phyloP scores from a whole-genome alignment of 1,140 invertebrate species.

The Calephelis virginiensis region DNA sequence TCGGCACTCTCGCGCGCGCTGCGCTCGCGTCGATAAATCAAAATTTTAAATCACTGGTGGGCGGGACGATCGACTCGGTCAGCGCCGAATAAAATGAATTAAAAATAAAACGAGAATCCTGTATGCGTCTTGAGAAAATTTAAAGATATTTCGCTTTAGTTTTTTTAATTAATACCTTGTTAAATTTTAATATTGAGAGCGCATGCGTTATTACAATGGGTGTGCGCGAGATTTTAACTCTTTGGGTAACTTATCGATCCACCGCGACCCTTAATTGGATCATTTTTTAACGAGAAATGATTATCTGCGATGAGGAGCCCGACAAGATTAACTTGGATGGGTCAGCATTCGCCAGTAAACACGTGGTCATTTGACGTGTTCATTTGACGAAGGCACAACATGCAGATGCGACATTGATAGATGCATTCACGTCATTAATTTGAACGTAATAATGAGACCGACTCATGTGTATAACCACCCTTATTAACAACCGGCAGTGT shows the following conservation, averaged over 20 bases:
- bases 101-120: constrained; percentile 68
- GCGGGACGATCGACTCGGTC: constrained; percentile 57
- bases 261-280: constrained; percentile 66
- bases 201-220: constrained; percentile 74
- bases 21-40: constrained; percentile 68
- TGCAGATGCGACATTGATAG: no score
- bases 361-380: no score
- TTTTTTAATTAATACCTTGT: constrained; percentile 79
- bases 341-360: background rate
- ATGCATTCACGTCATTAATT: no score
- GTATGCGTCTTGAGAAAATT: constrained; percentile 71
- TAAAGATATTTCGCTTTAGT: constrained; percentile 74
- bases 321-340: background rate
- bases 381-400: no score
- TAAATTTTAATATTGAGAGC: constrained; percentile 77
- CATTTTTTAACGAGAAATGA: constrained; percentile 72
- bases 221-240: constrained; percentile 72
- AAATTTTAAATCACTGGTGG: constrained; percentile 77
- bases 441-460: no score
- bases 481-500: no score
- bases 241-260: constrained; percentile 69
- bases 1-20: constrained; percentile 42
- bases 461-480: no score
- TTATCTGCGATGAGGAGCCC: constrained; percentile 48
- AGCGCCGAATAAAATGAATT: constrained; percentile 75